phyloP scores from a whole-genome alignment of 2,888 invertebrate genomes.

The Agapostemon virescens region DNA sequence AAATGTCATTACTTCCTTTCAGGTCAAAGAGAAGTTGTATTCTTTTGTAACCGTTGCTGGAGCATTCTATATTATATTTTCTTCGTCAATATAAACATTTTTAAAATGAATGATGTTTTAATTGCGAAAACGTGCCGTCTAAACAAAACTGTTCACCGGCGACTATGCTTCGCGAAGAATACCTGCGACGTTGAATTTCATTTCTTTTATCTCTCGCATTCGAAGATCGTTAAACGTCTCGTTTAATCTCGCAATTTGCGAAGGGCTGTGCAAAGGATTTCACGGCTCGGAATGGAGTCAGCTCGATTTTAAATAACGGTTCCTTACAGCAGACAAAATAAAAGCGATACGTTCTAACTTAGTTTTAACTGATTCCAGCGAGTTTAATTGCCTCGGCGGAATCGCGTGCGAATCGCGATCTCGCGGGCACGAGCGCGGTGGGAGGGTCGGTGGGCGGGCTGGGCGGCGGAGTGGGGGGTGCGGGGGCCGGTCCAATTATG shows the following conservation, averaged over 20 bases:
- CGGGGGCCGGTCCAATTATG: constrained; percentile 40
- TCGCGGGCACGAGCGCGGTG: neutral
- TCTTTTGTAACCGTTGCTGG: too few relatives aligned
- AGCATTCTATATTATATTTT: too few relatives aligned
- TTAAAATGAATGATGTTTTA: neutral
- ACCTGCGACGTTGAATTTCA: neutral
- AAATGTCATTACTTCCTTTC: too few relatives aligned
- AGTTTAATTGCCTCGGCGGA: constrained; percentile 21
- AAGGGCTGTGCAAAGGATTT: neutral
- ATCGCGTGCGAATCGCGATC: constrained; percentile 27
- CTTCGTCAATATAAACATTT: neutral
- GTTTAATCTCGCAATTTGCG: neutral
- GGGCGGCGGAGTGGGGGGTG: neutral
- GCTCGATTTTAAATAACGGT: neutral
- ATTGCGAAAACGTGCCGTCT: too few relatives aligned
- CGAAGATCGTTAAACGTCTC: neutral
- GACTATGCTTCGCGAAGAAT: too few relatives aligned
- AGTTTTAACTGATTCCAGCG: constrained; percentile 26
- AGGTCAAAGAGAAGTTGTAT: too few relatives aligned
- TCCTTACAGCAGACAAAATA: constrained; percentile 5
- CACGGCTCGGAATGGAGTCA: neutral
- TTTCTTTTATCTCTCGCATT: neutral
- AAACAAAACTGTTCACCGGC: too few relatives aligned
- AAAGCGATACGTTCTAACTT: constrained; percentile 20
- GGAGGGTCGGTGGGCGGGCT: neutral